These are phyloP conservation scores for Drosophila subpulchrella DNA, from an alignment of 1,140 invertebrate genomes.

Conservation along the genomic window DNA sequence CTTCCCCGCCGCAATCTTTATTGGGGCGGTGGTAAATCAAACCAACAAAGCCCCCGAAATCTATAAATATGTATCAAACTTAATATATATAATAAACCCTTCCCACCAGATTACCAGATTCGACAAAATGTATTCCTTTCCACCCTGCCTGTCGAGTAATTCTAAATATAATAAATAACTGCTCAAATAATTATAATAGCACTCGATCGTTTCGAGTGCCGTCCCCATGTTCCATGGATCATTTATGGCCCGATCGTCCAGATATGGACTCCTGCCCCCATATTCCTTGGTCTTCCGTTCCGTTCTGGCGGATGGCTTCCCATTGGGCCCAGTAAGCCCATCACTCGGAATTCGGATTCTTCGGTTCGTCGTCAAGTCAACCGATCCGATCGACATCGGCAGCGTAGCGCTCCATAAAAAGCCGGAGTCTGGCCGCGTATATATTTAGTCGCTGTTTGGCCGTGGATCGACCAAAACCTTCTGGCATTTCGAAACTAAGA, in stretches of 20 bases:
- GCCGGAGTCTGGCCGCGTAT: conserved; percentile 64
- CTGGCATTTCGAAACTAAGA: conserved; percentile 5
- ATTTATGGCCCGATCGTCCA: conserved; percentile 28
- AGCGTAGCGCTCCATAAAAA: conserved; percentile 55
- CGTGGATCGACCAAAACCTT: conserved; percentile 58
- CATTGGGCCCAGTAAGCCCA: background rate
- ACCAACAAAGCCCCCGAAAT: conserved; percentile 11
- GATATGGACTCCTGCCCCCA: conserved; percentile 9
- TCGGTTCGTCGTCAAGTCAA: conserved; percentile 20
- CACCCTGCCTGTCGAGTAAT: conserved; percentile 3
- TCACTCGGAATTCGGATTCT: conserved; percentile 11
- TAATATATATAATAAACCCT: conserved; percentile 57
- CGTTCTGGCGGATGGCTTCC: background rate
- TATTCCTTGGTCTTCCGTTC: conserved; percentile 1
- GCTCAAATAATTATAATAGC: conserved; percentile 62
- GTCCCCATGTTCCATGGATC: conserved; percentile 13
- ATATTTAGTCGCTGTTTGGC: conserved; percentile 66
- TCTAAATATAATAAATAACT: conserved; percentile 72
- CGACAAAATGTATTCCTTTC: conserved; percentile 8
- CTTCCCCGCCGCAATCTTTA: conserved; percentile 20
- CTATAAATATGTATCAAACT: conserved; percentile 35
- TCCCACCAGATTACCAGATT: conserved; percentile 17
- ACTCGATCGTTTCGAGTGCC: conserved; percentile 60
- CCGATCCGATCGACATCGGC: conserved; percentile 18
- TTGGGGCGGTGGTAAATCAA: conserved; percentile 32